Evolutionary conservation across 2,797 vertebrate genomes (phyloP), one percentile per base, ranked within the genome.

Genomic region (Schizothorax lantsangensis): DNA sequence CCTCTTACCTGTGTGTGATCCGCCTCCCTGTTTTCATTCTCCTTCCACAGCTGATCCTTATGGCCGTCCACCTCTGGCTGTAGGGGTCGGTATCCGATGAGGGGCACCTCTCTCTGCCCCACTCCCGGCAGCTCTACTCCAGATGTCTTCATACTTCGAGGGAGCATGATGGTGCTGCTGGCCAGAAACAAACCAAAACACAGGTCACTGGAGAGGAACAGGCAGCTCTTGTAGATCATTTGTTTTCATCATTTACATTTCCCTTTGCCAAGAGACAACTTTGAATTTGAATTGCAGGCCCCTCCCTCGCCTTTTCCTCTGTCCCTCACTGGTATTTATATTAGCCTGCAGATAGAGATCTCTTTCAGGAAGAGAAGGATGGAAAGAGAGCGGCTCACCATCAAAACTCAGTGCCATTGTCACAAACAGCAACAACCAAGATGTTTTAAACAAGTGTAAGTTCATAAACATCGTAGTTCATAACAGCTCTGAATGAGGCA

Each of bases 81-180:
- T 77, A 96, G 84, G 5, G 93, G 93, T 84, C 96, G 90, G 91
- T 95, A 96, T 87, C 94, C 95, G 86, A 95, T 94, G 47, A 96
- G 96, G 72, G 96, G 95, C 84, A 95, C 94, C 0, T 91, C 85
- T 40, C 87, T 93, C 0, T 95, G 93, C 88, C 94, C 94, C 92
- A 93, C 94, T 90, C 95, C 96, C 1, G 95, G 95, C 89, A 96
- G 94, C 89, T 95, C 94, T 47, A 86, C 93, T 14, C 92, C 94
- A 90, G 93, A 92, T 80, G 94, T 93, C 54, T 92, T 93, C 92
- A 94, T 86, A 92, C 91, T 93, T 49, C 95, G 94, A 73, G 94
- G 95, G 75, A 96, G 92, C 95, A 96, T 96, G 90, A 81, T 81
- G 90, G 81, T 78, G 6, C 90, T 38, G 36, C 30, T 78, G 90